phyloP scores from a whole-genome alignment of 92 coral and sea anemone genomes.

The Umimayanthus chanpuru region DNA sequence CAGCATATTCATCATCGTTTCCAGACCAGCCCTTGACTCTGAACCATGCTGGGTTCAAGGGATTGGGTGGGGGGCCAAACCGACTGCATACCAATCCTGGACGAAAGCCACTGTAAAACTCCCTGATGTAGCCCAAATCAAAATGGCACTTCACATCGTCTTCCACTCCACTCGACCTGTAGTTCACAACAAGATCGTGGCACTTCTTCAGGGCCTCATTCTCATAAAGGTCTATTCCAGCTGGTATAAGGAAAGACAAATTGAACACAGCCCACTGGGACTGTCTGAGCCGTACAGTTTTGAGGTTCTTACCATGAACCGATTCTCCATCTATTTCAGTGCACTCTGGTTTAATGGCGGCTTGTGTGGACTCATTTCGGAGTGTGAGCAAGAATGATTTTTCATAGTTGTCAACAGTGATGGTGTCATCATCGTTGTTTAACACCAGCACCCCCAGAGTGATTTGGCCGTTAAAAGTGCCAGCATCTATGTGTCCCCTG shows the following conservation, averaged over 20 bases:
- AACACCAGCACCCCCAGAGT: neutral
- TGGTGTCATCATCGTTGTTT: neutral
- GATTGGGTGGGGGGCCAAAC: slow-evolving; percentile 17
- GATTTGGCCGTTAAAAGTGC: neutral
- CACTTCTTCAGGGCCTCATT: slow-evolving; percentile 33
- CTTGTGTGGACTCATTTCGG: slow-evolving; percentile 12
- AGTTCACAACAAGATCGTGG: slow-evolving; percentile 9
- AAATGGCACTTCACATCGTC: slow-evolving; percentile 23
- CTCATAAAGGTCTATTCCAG: slow-evolving; percentile 27
- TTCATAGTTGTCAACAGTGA: neutral
- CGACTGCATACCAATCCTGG: slow-evolving; percentile 27
- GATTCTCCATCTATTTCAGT: slow-evolving; percentile 27
- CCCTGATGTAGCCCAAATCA: slow-evolving; percentile 26
- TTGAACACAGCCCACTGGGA: slow-evolving; percentile 23
- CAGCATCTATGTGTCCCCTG: neutral
- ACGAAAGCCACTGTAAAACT: slow-evolving; percentile 6
- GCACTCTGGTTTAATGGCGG: slow-evolving; percentile 6
- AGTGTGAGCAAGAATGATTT: slow-evolving; percentile 5
- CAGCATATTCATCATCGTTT: slow-evolving; percentile 3
- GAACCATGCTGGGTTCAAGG: slow-evolving; percentile 30
- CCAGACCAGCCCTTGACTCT: slow-evolving; percentile 17
- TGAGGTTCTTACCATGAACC: neutral
- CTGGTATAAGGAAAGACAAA: slow-evolving; percentile 5
- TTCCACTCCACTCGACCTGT: neutral
- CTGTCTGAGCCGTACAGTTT: slow-evolving; percentile 14